A percentile compares a stretch with the other conserved stretches of the same genome.
These are phyloP conservation scores for Napeogenes inachia DNA, from an alignment of 2,888 invertebrate species.

Conservation along the genomic window DNA sequence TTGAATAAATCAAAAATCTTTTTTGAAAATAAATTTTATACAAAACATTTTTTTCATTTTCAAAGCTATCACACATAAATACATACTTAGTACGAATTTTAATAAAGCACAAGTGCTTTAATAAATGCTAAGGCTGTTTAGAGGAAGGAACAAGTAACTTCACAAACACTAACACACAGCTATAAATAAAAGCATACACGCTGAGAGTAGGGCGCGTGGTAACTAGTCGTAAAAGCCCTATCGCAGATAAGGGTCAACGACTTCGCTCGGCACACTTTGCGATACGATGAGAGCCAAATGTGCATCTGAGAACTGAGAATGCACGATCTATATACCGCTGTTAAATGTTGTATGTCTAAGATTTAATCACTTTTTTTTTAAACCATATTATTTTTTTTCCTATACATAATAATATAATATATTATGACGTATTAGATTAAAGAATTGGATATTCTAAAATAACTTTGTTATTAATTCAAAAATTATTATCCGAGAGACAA, in stretches of 20 bases:
- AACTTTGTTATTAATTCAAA: neutral
- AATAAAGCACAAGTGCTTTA: no score
- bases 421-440: no score
- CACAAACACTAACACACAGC: neutral
- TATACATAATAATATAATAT: no score
- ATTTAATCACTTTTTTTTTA: no score
- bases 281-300: constrained; percentile 3
- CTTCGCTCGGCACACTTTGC: constrained; percentile 1
- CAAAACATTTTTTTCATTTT: no score
- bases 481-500: neutral
- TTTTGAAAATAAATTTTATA: no score
- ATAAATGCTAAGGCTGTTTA: no score
- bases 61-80: no score
- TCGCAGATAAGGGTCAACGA: constrained; percentile 3
- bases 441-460: neutral
- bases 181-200: neutral
- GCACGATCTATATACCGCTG: neutral
- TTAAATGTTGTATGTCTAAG: neutral
- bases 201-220: constrained; percentile 1
- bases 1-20: no score
- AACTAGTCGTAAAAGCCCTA: constrained; percentile 4
- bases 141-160: no score
- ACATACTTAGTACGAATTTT: no score
- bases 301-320: constrained; percentile 4
- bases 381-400: no score